These are phyloP conservation scores for Mormoops blainvillei DNA, from an alignment of 2,113 vertebrate species.

Conservation along the genomic window DNA sequence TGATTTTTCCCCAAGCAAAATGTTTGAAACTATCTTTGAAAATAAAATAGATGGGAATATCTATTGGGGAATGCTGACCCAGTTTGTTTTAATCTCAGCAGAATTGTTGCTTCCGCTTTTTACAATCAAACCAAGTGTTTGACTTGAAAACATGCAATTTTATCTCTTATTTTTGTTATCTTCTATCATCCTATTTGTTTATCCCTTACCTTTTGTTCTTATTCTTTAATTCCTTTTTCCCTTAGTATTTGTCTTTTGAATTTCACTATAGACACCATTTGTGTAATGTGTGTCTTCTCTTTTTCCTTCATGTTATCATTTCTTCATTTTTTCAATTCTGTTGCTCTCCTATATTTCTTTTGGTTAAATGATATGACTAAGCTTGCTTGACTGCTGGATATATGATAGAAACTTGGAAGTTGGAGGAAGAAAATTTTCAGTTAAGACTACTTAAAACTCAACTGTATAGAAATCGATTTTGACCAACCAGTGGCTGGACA, in stretches of 20 bases:
- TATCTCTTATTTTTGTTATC: not conserved
- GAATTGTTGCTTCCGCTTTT: not conserved
- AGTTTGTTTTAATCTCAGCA: slow-evolving; percentile 2
- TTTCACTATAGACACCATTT: not conserved
- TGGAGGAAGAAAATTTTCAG: not conserved
- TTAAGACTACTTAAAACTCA: not conserved
- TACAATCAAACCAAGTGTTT: not conserved
- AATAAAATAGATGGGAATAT: not conserved
- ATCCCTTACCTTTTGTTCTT: not conserved
- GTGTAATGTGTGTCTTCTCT: not conserved
- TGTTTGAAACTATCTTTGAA: slow-evolving; percentile 49
- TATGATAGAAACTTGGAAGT: not conserved
- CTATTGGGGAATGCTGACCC: slow-evolving; percentile 27
- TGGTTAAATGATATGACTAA: not conserved
- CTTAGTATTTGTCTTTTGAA: not conserved
- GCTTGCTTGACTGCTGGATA: not conserved
- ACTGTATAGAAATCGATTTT: not conserved
- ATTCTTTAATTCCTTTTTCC: not conserved
- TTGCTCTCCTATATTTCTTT: not conserved
- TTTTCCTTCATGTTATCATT: not conserved
- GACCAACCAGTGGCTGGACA: not conserved
- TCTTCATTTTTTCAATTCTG: not conserved
- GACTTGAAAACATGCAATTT: not conserved
- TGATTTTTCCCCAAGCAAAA: slow-evolving; percentile 35
- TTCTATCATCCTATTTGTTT: not conserved